Evolutionary conservation across 2,113 vertebrate genomes (phyloP).

Genomic region (Urocitellus parryii): DNA sequence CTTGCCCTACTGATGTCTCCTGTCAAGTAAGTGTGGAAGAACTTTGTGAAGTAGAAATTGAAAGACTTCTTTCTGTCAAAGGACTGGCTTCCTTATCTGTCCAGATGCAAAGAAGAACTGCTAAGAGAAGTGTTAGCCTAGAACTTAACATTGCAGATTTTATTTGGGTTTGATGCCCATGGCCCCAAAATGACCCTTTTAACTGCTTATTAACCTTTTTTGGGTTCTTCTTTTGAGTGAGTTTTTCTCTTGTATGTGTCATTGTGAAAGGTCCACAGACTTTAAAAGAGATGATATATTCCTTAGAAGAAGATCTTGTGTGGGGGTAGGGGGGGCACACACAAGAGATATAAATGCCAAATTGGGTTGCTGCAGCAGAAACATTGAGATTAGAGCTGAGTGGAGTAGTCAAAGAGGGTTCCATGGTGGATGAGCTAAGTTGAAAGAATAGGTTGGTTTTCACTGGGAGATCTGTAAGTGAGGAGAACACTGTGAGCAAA

Average conservation of each 20-base stretch:
- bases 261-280: slow-evolving; percentile 13
- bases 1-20: slow-evolving; percentile 97
- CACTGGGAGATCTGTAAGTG: background rate
- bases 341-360: background rate
- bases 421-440: background rate
- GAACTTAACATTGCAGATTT: slow-evolving; percentile 10
- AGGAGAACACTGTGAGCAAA: background rate
- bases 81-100: background rate
- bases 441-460: background rate
- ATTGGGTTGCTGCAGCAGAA: background rate
- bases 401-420: background rate
- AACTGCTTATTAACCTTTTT: background rate
- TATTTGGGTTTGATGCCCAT: background rate
- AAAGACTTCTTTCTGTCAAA: slow-evolving; percentile 8
- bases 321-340: background rate
- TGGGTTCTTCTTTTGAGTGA: background rate
- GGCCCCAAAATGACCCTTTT: background rate
- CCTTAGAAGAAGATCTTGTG: background rate
- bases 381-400: background rate
- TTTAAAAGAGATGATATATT: background rate
- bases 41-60: slow-evolving; percentile 29
- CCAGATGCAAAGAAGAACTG: background rate
- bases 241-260: background rate
- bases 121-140: background rate
- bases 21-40: slow-evolving; percentile 88